phyloP scores from a whole-genome alignment of 1,140 invertebrate species.

The Diachasma alloeum region DNA sequence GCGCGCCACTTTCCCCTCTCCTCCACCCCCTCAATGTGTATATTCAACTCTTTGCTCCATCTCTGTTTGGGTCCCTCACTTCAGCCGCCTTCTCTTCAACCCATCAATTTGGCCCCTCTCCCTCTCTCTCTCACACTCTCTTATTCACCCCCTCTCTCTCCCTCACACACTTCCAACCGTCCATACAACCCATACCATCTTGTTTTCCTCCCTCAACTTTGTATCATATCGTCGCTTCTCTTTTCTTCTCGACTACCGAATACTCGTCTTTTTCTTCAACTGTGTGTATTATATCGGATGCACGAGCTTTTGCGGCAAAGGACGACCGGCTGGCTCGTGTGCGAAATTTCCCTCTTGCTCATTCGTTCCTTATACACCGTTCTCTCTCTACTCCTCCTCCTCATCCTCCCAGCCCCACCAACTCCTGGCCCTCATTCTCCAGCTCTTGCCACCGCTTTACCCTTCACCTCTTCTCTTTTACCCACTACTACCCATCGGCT shows the following conservation, averaged over 20 bases:
- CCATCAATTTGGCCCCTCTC: background rate
- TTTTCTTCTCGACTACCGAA: background rate
- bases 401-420: constrained; percentile 21
- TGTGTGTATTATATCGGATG: background rate
- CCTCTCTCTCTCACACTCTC: background rate
- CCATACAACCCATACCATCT: background rate
- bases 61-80: constrained; percentile 33
- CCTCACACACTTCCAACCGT: too few species aligned
- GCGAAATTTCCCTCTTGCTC: constrained; percentile 27
- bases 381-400: constrained; percentile 11
- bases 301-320: constrained; percentile 32
- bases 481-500: background rate
- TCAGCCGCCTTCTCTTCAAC: constrained; percentile 27
- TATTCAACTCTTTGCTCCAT: constrained; percentile 23
- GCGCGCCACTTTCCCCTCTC: constrained; percentile 32
- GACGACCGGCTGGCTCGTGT: constrained; percentile 24
- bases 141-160: background rate
- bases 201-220: background rate
- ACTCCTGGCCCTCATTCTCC: too few species aligned
- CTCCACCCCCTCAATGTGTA: constrained; percentile 1
- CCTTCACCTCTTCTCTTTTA: background rate
- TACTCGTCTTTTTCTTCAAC: background rate
- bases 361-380: background rate
- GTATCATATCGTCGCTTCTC: background rate
- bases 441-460: background rate